phyloP scores from a whole-genome alignment of 2,888 invertebrate species.

The Lasioglossum figueresi region DNA sequence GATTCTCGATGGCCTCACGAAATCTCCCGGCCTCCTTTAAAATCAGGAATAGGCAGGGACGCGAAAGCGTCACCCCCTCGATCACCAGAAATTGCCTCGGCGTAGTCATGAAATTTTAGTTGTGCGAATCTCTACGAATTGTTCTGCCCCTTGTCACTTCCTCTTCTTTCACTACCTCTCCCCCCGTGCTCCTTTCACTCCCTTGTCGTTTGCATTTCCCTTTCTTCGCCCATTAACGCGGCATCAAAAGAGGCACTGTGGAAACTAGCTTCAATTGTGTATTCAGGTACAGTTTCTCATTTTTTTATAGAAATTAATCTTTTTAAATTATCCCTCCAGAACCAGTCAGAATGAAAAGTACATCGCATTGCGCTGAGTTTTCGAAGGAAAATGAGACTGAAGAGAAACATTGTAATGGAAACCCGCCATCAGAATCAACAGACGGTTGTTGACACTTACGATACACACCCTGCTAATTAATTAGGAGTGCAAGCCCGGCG shows the following conservation, averaged over 20 bases:
- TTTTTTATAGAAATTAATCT: too few relatives aligned
- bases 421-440: background rate
- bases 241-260: background rate
- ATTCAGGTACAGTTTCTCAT: too few relatives aligned
- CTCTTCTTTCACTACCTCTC: background rate
- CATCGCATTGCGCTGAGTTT: background rate
- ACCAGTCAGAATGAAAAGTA: background rate
- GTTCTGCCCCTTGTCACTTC: constrained; percentile 44
- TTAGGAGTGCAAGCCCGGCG: background rate
- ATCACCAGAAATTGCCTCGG: constrained; percentile 73
- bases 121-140: constrained; percentile 69
- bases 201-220: background rate
- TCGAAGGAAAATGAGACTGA: background rate
- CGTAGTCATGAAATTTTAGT: constrained; percentile 77
- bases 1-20: constrained; percentile 78
- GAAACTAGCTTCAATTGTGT: background rate
- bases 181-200: background rate
- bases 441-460: background rate
- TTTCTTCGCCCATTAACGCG: background rate
- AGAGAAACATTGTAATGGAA: background rate
- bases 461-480: background rate
- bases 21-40: constrained; percentile 52
- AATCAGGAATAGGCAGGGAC: constrained; percentile 58
- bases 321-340: too few relatives aligned
- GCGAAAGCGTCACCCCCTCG: constrained; percentile 58